These are phyloP conservation scores for Naso thynnoides DNA, from an alignment of 2,797 vertebrate species.

Conservation along the genomic window DNA sequence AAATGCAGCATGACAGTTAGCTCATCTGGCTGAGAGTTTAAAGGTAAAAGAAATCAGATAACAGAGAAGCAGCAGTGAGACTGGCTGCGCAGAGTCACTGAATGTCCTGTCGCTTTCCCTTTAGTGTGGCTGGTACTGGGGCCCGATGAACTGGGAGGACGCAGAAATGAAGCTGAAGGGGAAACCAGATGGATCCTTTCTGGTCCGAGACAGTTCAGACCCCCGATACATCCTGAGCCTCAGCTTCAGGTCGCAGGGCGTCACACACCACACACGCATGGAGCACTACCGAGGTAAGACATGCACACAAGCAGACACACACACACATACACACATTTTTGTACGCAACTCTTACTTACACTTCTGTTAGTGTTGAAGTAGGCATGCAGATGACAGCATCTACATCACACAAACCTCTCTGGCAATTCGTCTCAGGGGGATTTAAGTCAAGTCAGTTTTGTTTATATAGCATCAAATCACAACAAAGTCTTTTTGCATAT, in stretches of 20 bases:
- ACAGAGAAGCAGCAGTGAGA: neutral
- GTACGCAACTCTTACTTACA: no score
- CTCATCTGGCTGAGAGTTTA: no score
- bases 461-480: no score
- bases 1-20: neutral
- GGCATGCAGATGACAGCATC: no score
- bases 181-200: slow-evolving; percentile 94
- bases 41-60: neutral
- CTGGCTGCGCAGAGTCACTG: neutral
- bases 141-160: slow-evolving; percentile 98
- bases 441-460: no score
- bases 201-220: slow-evolving; percentile 97
- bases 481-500: no score
- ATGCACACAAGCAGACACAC: neutral
- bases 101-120: neutral
- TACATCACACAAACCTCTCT: no score
- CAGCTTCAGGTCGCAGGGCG: slow-evolving; percentile 96
- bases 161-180: slow-evolving; percentile 98
- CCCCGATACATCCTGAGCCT: slow-evolving; percentile 97
- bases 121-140: slow-evolving; percentile 98
- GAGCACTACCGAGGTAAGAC: slow-evolving; percentile 90
- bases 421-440: no score
- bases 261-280: slow-evolving; percentile 95
- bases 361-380: no score
- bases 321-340: neutral